Evolutionary conservation across 2,113 vertebrate species (phyloP).

Genomic region (Okapia johnstoni): DNA sequence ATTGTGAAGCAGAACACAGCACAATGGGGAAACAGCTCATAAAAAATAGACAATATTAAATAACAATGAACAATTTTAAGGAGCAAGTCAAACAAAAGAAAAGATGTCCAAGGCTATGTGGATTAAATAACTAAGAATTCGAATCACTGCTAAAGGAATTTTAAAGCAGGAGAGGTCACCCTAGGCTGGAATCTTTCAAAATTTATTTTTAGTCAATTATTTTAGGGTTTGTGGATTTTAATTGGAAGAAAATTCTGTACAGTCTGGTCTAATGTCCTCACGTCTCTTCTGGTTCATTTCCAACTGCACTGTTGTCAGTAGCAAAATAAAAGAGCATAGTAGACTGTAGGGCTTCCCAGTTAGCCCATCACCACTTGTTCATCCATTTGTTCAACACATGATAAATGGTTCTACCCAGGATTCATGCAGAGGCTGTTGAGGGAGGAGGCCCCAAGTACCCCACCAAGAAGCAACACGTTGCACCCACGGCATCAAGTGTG

Average conservation of each 20-base stretch:
- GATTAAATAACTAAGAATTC: conserved; percentile 47
- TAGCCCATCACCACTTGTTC: neutral
- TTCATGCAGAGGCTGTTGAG: neutral
- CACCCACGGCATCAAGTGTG: neutral
- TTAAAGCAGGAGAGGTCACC: conserved; percentile 39
- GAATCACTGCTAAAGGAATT: conserved; percentile 6
- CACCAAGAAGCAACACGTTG: neutral
- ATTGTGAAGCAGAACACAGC: neutral
- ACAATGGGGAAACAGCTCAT: neutral
- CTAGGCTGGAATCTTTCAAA: neutral
- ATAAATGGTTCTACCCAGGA: neutral
- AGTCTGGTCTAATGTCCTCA: neutral
- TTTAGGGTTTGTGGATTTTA: conserved; percentile 33
- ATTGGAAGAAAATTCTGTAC: conserved; percentile 13
- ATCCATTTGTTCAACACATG: neutral
- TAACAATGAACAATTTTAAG: neutral
- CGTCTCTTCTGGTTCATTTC: neutral
- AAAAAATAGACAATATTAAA: neutral
- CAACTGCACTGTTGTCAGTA: neutral
- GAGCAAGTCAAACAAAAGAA: conserved; percentile 36
- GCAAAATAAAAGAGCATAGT: neutral
- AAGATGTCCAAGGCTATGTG: neutral
- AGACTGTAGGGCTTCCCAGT: neutral
- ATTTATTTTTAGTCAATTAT: conserved; percentile 52
- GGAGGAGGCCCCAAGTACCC: neutral